phyloP scores from a whole-genome alignment of 2,113 vertebrate genomes.

The Cyanistes caeruleus region DNA sequence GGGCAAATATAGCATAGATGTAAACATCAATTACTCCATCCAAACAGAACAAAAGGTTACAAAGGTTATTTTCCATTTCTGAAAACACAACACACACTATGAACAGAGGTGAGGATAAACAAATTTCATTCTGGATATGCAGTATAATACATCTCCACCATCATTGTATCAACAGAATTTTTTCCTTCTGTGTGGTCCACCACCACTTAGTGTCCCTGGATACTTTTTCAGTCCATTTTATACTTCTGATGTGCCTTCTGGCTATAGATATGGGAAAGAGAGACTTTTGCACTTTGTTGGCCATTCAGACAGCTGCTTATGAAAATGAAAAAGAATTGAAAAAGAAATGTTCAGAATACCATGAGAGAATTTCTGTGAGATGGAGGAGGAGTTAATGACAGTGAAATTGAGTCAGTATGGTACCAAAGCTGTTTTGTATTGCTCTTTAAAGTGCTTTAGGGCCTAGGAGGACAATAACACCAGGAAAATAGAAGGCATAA shows the following conservation, averaged over 20 bases:
- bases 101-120: not conserved
- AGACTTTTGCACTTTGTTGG: not conserved
- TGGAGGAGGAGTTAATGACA: not conserved
- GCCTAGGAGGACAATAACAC: not conserved
- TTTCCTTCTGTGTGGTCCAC: not conserved
- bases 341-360: not conserved
- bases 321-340: not conserved
- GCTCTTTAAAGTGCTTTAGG: not conserved
- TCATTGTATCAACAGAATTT: not conserved
- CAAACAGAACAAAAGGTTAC: not conserved
- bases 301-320: not conserved
- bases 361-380: not conserved
- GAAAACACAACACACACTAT: not conserved
- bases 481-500: not conserved
- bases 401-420: not conserved
- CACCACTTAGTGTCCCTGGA: not conserved
- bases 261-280: not conserved
- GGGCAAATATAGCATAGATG: not conserved
- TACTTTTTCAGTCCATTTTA: not conserved
- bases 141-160: not conserved
- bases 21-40: not conserved
- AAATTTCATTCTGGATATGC: not conserved
- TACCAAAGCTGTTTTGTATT: not conserved
- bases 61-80: not conserved
- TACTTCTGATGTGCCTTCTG: not conserved